Evolutionary conservation across 2,888 invertebrate species (phyloP), one percentile per base, ranked within the genome.

Genomic region (Argynnis bischoffii): DNA sequence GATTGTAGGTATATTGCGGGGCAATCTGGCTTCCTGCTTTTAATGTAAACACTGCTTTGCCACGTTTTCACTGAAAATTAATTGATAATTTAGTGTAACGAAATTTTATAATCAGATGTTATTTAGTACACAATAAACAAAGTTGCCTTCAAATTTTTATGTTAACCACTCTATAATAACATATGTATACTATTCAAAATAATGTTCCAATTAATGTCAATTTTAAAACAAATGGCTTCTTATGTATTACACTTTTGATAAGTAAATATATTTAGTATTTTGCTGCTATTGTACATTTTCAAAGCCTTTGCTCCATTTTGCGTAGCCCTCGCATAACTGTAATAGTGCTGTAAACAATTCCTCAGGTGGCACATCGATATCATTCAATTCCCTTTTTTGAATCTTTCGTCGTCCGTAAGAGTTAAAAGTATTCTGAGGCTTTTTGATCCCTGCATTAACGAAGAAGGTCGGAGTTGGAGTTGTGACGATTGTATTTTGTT

Each of bases 251-350:
- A 26, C 16, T 6, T 26, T 31, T 26, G 6, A 16, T 41, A 41
- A 50, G 31, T 31, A 51, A 13, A 16, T 50, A 16, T 50, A n/a
- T 50, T 50, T 16, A 6, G 16, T 13, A n/a, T 64, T 18, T 54
- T 11, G 14, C n/a, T 11, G 48, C 21, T 63, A 21, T 46, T 35
- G 1, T 47, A 50, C 15, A 55, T 64, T 57, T 60, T 50, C 16
- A 16, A n/a, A 26, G 18, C 61, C 16, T 65, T 88, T 81, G 79
- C 83, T 92, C 92, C 92, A 93, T 74, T 90, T 93, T 0, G 91
- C 91, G 74, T 94, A 94, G 1, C 94, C 94, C 76, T 94, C 94
- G 73, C 94, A 94, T 50, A 94, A 78, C 67, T 87, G 84, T 73
- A 94, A 72, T 68, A 94, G 79, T 5, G 92, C 93, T 6, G 88